Evolutionary conservation across 2,113 vertebrate genomes (phyloP), one percentile per base, ranked within the genome.

Genomic region (Odocoileus hemionus): DNA sequence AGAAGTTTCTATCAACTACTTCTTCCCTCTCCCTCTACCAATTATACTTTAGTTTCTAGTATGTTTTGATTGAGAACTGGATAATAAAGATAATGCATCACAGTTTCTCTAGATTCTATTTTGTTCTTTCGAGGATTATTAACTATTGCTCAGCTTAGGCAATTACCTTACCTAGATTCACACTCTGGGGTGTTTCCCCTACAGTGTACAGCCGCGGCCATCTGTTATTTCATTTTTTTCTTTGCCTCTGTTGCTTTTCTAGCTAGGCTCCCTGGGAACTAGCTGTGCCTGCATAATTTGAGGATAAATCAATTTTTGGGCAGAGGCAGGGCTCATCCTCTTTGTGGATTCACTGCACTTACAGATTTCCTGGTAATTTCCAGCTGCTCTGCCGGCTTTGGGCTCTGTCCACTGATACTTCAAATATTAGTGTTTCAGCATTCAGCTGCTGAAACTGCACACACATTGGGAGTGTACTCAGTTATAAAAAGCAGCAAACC

Each of bases 61-160:
- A 91, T 60, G 39, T 96, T 88, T 55, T 55, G 67, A 61, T 84
- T 96, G 64, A 96, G 95, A 96, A 84, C 3, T 84, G 8, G 13
- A 26, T 39, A 90, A 50, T 90, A 52, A 9, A 85, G 39, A 61
- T 55, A 94, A 89, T 33, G 28, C 26, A 90, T 2, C 50, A 4
- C 2, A 21, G 86, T 93, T 87, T 78, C 25, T 45, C 6, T 45
- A 23, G 25, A 60, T 64, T 55, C 76, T 88, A n/a, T 19, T 50
- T 79, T 91, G 47, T 58, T 82, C 70, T 76, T 94, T 52, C 1
- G 30, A 92, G 11, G 25, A 80, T 36, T 55, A 79, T 28, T 36
- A 10, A 33, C 6, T 54, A 61, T 74, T n/a, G 57, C 19, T 76
- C 43, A 94, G 57, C 15, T 74, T 10, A 91, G 86, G 57, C n/a